Conservation (phyloP, 2,797 vertebrate genomes). For the Yasuhikotakia modesta region DNA sequence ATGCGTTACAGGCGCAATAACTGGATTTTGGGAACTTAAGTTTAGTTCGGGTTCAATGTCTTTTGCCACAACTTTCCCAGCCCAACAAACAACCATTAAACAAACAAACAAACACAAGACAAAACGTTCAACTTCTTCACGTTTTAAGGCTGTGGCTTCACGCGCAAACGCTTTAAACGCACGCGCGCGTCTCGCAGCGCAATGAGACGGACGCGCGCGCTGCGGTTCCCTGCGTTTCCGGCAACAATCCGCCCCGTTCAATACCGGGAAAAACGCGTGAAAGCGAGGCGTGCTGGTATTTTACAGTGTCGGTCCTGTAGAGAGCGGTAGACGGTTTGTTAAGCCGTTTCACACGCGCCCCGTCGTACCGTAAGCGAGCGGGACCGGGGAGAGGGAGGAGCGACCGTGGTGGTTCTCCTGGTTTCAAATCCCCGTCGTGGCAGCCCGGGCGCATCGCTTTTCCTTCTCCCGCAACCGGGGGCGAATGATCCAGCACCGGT, state of each 20-base stretch:
- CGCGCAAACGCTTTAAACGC: background rate
- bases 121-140: too few species aligned
- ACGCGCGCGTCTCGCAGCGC: background rate
- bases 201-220: background rate
- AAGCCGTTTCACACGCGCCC: conserved; percentile 56
- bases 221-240: background rate
- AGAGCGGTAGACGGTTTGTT: conserved; percentile 78
- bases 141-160: background rate
- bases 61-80: too few species aligned
- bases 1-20: too few species aligned
- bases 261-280: conserved; percentile 1
- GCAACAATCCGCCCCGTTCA: background rate
- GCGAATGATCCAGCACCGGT: conserved; percentile 48
- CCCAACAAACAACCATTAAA: too few species aligned
- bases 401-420: conserved; percentile 73
- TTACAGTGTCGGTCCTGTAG: conserved; percentile 76
- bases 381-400: conserved; percentile 74
- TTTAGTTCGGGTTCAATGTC: too few species aligned
- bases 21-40: too few species aligned
- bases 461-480: conserved; percentile 50
- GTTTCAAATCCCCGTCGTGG: conserved; percentile 70
- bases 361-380: conserved; percentile 69
- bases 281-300: background rate
- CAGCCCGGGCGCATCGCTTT: conserved; percentile 66
- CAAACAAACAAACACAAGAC: too few species aligned